Base-by-base conservation (phyloP, 1,140 invertebrate species). In the Hestina assimilis region DNA sequence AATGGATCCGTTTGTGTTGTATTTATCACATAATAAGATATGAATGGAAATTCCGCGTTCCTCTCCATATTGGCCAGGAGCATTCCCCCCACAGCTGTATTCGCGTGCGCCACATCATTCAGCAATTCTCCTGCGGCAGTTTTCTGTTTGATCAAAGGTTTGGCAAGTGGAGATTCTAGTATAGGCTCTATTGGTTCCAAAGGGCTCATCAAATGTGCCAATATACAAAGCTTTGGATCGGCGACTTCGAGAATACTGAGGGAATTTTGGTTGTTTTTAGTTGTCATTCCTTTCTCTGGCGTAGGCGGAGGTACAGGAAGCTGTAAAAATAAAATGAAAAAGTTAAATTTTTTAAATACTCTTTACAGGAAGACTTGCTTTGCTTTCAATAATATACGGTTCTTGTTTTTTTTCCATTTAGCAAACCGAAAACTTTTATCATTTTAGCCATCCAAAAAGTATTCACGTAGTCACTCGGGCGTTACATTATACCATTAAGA, bases 41-140 rank as follows among this genome's bases (percentile, higher is more conserved):
- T 97, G 88, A 96, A 96, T 3, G 96, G 96, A 77, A 96, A 97
- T 69, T 96, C 95, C 35, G 95, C 95, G 79, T 95, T 94, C 76
- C 93, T 93, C 75, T 97, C 96, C 92, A 97, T 95, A 74, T 96
- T 97, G 20, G 95, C 93, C 20, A 97, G 83, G 4, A 97, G 89
- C 92, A 97, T 96, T 61, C 95, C 91, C 63, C 96, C 91, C 33
- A 94, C 87, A 38, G 95, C 91, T 4, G 92, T 92, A 66, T 94
- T 93, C 2, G 92, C 92, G 72, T 92, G 90, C 15, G 90, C 90
- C 5, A 96, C 93, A 73, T 96, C 95, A 9, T 91, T 92, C 3
- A 96, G 78, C 4, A 96, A 86, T 66, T 96, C 94, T 4, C 91
- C 92, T 0, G 95, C 95, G 14, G 94, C 93, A 23, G 92, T 90